Evolutionary conservation across 2,797 vertebrate genomes (phyloP).

Genomic region (Rhinogobio ventralis): DNA sequence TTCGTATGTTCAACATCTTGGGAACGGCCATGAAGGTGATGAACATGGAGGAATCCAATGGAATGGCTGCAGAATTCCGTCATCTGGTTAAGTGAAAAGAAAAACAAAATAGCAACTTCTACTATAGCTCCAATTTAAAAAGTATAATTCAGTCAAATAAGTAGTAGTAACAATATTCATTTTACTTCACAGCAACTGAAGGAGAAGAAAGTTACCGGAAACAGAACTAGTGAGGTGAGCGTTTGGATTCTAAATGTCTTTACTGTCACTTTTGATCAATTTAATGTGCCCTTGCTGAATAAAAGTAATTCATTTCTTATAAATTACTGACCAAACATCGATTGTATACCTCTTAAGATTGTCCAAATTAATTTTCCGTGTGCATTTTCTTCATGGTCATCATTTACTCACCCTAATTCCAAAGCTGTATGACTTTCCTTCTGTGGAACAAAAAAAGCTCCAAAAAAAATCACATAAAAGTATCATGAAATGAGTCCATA

Average conservation of each 20-base stretch:
- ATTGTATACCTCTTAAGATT: not conserved
- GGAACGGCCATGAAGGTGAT: constrained; percentile 83
- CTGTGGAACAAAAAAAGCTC: not conserved
- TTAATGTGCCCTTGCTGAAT: not conserved
- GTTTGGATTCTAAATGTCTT: not conserved
- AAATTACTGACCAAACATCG: not conserved
- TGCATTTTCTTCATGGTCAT: not conserved
- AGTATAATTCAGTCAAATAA: not conserved
- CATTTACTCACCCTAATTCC: not conserved
- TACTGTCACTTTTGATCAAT: not conserved
- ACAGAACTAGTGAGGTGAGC: constrained; percentile 91
- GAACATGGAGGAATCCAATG: constrained; percentile 99
- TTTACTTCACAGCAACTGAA: constrained; percentile 87
- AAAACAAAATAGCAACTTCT: not conserved
- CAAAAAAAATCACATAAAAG: not conserved
- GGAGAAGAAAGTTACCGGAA: constrained; percentile 91
- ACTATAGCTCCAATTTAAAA: not conserved
- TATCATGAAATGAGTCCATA: not conserved
- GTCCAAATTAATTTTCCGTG: not conserved
- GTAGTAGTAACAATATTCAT: not conserved
- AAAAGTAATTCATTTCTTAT: not conserved
- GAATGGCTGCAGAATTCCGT: constrained; percentile 95
- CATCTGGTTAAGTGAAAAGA: constrained; percentile 82
- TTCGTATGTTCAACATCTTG: constrained; percentile 62
- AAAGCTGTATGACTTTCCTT: not conserved